Percentiles rank a stretch among this genome's conserved stretches.
Conservation (phyloP, 2,113 vertebrate species). For the Cranoglanis bouderius region DNA sequence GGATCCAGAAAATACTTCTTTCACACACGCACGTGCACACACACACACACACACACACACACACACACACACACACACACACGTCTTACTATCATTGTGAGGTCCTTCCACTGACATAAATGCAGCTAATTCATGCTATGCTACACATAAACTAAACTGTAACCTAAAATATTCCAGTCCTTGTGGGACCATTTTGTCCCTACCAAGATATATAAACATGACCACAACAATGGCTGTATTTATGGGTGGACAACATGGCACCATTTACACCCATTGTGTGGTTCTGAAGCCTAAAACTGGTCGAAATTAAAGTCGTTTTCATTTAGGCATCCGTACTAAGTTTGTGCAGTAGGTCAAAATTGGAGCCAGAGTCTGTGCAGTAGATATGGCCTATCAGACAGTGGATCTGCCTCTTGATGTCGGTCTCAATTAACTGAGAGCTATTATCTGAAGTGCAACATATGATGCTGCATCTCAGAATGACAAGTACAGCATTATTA, state of each 20-base stretch:
- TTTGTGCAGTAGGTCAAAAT: background rate
- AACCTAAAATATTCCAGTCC: background rate
- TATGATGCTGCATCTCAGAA: no score
- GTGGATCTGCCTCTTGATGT: no score
- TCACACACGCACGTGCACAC: slow-evolving; percentile 35
- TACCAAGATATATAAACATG: background rate
- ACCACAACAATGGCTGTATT: no score
- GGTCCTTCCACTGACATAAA: background rate
- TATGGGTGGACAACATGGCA: no score
- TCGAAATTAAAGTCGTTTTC: background rate
- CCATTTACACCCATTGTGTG: no score
- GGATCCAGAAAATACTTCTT: slow-evolving; percentile 9
- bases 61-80: slow-evolving; percentile 1
- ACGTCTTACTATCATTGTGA: background rate
- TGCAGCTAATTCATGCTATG: background rate
- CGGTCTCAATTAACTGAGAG: background rate
- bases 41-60: slow-evolving; percentile 29
- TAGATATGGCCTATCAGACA: background rate
- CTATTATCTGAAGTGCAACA: no score
- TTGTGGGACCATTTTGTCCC: background rate
- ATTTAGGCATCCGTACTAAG: background rate
- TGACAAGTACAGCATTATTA: no score
- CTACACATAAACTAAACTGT: background rate
- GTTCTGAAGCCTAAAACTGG: background rate
- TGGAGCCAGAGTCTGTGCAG: background rate